Evolutionary conservation across 2,113 vertebrate genomes (phyloP).

Genomic region (Larimichthys crocea): DNA sequence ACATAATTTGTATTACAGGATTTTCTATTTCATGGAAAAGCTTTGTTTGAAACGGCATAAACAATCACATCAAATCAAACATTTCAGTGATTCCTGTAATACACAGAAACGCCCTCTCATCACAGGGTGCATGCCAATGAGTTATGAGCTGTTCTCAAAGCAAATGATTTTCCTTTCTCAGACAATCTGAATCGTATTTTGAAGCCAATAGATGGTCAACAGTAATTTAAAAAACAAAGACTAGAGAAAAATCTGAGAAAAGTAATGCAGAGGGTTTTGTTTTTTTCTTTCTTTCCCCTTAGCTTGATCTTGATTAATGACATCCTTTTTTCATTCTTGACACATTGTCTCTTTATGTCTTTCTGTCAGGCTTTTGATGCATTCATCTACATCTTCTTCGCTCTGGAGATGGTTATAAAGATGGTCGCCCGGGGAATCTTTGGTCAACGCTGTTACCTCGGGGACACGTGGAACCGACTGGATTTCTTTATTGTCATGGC

Average conservation of each 20-base stretch:
- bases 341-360: constrained; percentile 6
- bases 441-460: constrained; percentile 94
- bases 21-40: background rate
- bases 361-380: constrained; percentile 81
- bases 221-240: background rate
- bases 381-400: constrained; percentile 91
- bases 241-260: background rate
- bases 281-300: no score
- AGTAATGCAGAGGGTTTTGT: no score
- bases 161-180: background rate
- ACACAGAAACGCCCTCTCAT: background rate
- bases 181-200: background rate
- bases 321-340: background rate
- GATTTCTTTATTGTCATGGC: constrained; percentile 99
- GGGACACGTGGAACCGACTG: constrained; percentile 97
- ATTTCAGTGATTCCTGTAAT: background rate
- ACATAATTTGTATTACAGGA: background rate
- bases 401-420: constrained; percentile 98
- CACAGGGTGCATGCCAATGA: background rate
- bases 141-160: background rate
- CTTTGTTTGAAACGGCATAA: background rate
- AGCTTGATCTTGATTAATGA: background rate
- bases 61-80: background rate
- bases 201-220: background rate
- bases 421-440: constrained; percentile 99